Conservation (phyloP, 1,140 invertebrate species). For the Leptinotarsa lineolata region DNA sequence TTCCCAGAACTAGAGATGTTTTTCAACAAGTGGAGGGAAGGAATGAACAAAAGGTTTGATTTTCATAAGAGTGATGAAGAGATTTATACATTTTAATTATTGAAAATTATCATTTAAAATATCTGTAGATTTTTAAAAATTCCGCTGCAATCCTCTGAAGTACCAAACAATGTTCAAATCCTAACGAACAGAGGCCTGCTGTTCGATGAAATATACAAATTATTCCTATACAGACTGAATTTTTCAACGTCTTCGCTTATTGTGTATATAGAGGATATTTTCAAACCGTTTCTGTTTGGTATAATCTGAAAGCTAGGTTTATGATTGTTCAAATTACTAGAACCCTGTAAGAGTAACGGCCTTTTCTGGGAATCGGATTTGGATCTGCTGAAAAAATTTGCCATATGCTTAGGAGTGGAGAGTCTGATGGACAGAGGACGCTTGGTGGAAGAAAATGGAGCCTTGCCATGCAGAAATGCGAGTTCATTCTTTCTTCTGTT, state of each 20-base stretch:
- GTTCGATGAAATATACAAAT: slow-evolving; percentile 55
- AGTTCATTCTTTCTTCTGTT: slow-evolving; percentile 55
- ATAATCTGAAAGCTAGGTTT: slow-evolving; percentile 60
- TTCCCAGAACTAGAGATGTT: too few relatives aligned
- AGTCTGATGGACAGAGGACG: slow-evolving; percentile 56
- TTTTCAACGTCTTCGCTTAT: slow-evolving; percentile 55
- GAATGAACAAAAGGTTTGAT: too few relatives aligned
- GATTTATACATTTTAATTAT: neutral
- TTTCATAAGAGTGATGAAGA: too few relatives aligned
- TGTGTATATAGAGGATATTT: slow-evolving; percentile 59
- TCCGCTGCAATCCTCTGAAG: neutral
- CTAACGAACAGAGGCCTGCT: slow-evolving; percentile 56
- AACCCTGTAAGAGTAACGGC: slow-evolving; percentile 49
- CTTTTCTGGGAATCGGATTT: slow-evolving; percentile 54
- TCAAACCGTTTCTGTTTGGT: slow-evolving; percentile 59
- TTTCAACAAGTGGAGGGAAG: too few relatives aligned
- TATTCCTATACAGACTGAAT: slow-evolving; percentile 52
- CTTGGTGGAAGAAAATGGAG: slow-evolving; percentile 60
- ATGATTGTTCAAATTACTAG: slow-evolving; percentile 36
- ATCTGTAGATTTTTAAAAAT: neutral
- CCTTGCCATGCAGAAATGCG: slow-evolving; percentile 56
- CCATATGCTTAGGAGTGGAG: slow-evolving; percentile 51
- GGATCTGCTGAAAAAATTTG: slow-evolving; percentile 49
- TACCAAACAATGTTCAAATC: slow-evolving; percentile 45
- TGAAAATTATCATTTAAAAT: neutral